These are phyloP conservation scores for Acheta domesticus DNA, from an alignment of 2,888 invertebrate genomes.

Conservation along the genomic window DNA sequence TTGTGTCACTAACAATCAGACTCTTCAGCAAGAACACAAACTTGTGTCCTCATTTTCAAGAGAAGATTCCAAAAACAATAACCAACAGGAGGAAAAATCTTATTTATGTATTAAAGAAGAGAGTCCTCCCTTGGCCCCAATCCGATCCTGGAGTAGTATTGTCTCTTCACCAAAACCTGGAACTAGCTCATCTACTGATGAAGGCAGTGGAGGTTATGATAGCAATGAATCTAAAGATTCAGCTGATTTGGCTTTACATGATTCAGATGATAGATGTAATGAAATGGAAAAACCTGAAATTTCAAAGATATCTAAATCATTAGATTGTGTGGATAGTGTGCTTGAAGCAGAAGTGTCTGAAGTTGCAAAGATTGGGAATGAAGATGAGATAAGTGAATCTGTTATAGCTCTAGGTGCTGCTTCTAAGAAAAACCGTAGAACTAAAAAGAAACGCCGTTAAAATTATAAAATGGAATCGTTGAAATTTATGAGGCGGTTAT, in stretches of 20 bases:
- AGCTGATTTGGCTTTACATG: not conserved
- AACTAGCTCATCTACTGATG: not conserved
- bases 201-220: conserved; percentile 19
- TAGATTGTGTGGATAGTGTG: not conserved
- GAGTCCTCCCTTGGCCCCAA: not conserved
- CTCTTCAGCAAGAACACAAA: too few relatives aligned
- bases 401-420: not conserved
- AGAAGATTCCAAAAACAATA: not conserved
- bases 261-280: not conserved
- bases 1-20: too few relatives aligned
- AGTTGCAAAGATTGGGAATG: conserved; percentile 20
- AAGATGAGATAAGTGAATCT: conserved; percentile 24
- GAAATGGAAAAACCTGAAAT: conserved; percentile 19
- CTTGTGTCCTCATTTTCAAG: not conserved
- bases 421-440: conserved; percentile 28
- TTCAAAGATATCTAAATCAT: not conserved
- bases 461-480: not conserved
- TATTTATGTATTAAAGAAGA: not conserved
- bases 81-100: not conserved
- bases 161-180: conserved; percentile 20
- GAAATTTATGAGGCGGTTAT: too few relatives aligned
- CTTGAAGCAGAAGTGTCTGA: not conserved
- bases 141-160: conserved; percentile 27
- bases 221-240: conserved; percentile 23
- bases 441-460: conserved; percentile 32